Conservation (phyloP, 2,888 invertebrate species). For the Dendrolimus houi region DNA sequence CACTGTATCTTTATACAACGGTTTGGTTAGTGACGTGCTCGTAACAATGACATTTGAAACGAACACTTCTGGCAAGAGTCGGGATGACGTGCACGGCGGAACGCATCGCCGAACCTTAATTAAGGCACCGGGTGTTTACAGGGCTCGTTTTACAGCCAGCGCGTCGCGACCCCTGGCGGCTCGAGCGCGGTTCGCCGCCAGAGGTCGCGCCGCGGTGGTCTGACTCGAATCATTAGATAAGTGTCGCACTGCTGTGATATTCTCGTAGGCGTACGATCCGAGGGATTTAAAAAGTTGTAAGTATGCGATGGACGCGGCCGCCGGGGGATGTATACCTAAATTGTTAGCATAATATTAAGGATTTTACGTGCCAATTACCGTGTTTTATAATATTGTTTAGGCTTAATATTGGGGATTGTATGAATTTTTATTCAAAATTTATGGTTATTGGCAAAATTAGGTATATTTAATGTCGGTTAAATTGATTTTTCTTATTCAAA, state of each 20-base stretch:
- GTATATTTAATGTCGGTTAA: too few relatives aligned
- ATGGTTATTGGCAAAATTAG: neutral
- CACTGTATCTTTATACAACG: too few relatives aligned
- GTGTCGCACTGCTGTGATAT: conserved; percentile 66
- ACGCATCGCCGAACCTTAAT: conserved; percentile 11
- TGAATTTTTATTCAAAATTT: conserved; percentile 9
- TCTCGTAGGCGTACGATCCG: conserved; percentile 44
- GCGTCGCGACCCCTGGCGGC: conserved; percentile 10
- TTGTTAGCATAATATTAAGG: conserved; percentile 20
- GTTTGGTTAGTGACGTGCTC: too few relatives aligned
- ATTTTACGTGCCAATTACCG: conserved; percentile 8
- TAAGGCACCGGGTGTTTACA: conserved; percentile 63
- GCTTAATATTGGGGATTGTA: neutral
- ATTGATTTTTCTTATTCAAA: too few relatives aligned
- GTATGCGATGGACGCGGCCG: conserved; percentile 20
- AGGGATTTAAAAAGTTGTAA: conserved; percentile 30
- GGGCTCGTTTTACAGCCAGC: conserved; percentile 35
- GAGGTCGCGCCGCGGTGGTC: conserved; percentile 19
- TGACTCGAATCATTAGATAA: conserved; percentile 55
- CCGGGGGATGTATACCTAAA: conserved; percentile 15
- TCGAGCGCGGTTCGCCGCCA: conserved; percentile 1
- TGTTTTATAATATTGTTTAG: conserved; percentile 1
- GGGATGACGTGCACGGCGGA: conserved; percentile 6
- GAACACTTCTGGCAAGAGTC: neutral
- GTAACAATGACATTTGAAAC: too few relatives aligned